A percentile compares a stretch with the other conserved stretches of the same genome.
These are phyloP conservation scores for Villa cingulata DNA, from an alignment of 2,888 invertebrate genomes.

Conservation along the genomic window DNA sequence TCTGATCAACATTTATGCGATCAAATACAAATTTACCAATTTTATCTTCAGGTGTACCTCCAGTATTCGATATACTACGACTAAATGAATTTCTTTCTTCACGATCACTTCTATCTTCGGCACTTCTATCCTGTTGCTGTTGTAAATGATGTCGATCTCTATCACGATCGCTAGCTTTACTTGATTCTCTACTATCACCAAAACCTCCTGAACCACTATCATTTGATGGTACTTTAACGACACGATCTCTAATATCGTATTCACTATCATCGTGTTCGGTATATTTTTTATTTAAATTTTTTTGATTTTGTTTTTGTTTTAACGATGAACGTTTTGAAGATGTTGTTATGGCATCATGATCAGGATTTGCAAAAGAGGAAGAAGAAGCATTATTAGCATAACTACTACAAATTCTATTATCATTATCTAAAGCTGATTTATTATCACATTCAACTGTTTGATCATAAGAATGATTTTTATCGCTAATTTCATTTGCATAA, in stretches of 20 bases:
- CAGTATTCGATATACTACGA: constrained; percentile 68
- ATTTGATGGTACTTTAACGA: constrained; percentile 20
- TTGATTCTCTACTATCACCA: constrained; percentile 18
- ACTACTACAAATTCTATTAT: constrained; percentile 43
- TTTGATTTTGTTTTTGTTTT: constrained; percentile 28
- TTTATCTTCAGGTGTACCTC: constrained; percentile 74
- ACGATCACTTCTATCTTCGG: constrained; percentile 18
- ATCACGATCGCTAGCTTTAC: constrained; percentile 21
- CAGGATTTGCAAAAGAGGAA: constrained; percentile 43
- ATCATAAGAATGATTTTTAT: no score
- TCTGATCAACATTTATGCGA: neutral
- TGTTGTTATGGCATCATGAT: constrained; percentile 24
- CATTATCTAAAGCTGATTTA: constrained; percentile 19
- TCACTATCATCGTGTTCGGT: constrained; percentile 44
- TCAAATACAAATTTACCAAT: constrained; percentile 56
- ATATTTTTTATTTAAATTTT: constrained; percentile 28
- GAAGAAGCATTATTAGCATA: constrained; percentile 45
- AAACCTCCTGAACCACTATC: constrained; percentile 16
- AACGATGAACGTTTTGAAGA: constrained; percentile 27
- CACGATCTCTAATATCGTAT: constrained; percentile 36
- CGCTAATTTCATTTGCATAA: no score
- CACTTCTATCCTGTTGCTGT: constrained; percentile 16
- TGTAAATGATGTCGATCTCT: constrained; percentile 33
- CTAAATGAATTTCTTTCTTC: constrained; percentile 44
- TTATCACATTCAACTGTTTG: no score